phyloP scores from a whole-genome alignment of 2,113 vertebrate genomes.

The Pseudorasbora parva region DNA sequence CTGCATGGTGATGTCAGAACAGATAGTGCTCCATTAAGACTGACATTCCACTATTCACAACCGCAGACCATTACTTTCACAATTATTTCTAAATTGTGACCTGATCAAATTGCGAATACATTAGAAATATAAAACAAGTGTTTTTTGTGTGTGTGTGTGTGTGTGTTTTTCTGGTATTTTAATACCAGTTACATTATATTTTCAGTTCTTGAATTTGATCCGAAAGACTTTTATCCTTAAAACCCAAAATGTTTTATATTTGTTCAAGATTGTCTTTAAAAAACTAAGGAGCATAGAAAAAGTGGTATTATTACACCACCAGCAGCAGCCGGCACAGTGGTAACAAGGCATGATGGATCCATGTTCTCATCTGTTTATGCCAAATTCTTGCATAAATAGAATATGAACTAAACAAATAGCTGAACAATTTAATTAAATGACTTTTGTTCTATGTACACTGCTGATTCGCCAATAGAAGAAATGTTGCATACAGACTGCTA shows the following conservation, averaged over 20 bases:
- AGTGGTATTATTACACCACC: neutral
- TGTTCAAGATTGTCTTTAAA: neutral
- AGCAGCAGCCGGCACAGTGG: too few species aligned
- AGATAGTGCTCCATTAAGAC: neutral
- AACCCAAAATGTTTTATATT: neutral
- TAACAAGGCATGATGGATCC: too few species aligned
- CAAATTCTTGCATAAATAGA: too few species aligned
- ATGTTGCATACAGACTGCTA: neutral
- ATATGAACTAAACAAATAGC: too few species aligned
- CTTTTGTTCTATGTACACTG: neutral
- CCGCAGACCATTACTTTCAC: neutral
- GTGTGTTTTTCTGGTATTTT: neutral
- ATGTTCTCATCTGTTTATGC: too few species aligned
- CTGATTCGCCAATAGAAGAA: neutral
- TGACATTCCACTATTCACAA: neutral
- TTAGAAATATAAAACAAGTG: neutral
- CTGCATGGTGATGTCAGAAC: conserved; percentile 3
- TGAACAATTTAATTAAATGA: neutral
- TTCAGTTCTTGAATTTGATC: neutral
- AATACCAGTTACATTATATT: neutral
- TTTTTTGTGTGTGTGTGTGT: too few species aligned
- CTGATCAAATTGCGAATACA: neutral
- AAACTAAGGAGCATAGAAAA: neutral
- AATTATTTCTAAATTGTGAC: neutral
- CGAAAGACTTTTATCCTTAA: neutral